Base-by-base conservation (phyloP, 2,888 invertebrate genomes). In the Dioctria rufipes region DNA sequence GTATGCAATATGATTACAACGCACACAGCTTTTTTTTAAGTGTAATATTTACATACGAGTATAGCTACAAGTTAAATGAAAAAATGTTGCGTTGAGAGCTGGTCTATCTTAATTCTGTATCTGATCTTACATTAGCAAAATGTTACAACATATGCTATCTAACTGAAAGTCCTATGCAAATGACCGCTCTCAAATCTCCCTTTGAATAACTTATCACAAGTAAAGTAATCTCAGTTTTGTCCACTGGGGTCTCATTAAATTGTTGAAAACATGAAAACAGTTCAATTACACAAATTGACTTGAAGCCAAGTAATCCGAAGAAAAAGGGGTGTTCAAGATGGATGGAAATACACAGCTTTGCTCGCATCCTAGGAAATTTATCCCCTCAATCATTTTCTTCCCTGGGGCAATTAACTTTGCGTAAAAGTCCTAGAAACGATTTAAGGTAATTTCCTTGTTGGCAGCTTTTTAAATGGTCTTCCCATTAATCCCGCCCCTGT, bases 231-330 rank as follows among this genome's bases (percentile, higher is more conserved):
- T 46, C 6, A 13, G n/a, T 11, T 60, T 13, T 25, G 60, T 60
- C 60, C 60, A 60, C 25, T 37, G 25, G 37, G 46, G 80, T n/a
- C 40, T 67, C 73, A 54, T 73, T 80, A 49, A 71, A 51, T 54
- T 71, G 51, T n/a, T 46, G 37, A 69, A 80, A 73, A 69, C 63
- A 80, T 39, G 73, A 65, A 80, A 80, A 71, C 71, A 71, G 54
- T 73, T 80, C 80, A 80, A 80, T 80, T 80, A 80, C 73, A 80
- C 73, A 80, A 80, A 80, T 80, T 80, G 80, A 67, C 65, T 80
- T 46, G 60, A 39, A 73, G 25, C 25, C 25, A 25, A 25, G 43
- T 73, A 71, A 77, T 63, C 61, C 40, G 37, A n/a, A 46, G 25
- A 49, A 77, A 66, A 77, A 77, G 77, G 77, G 63, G 77, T 49